These are phyloP conservation scores for Netelia fuscicornis DNA, from an alignment of 2,888 invertebrate genomes.

Conservation along the genomic window DNA sequence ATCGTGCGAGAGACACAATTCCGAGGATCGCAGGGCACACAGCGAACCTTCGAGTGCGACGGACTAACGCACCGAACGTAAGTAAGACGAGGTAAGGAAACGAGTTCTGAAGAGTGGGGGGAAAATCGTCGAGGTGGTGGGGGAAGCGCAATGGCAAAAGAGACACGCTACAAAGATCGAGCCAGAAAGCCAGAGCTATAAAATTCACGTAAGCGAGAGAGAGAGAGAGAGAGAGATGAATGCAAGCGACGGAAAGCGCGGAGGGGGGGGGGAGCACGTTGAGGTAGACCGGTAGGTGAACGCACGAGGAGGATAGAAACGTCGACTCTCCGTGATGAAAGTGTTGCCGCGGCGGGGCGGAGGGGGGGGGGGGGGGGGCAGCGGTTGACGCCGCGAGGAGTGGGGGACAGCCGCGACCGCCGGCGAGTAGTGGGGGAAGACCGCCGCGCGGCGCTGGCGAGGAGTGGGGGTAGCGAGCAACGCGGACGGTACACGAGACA, in stretches of 20 bases:
- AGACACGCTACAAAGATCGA: not conserved
- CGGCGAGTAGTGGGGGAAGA: no score
- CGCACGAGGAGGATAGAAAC: slow-evolving; percentile 56
- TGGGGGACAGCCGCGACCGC: no score
- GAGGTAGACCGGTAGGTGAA: slow-evolving; percentile 49
- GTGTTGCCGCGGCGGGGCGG: no score
- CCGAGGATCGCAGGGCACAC: slow-evolving; percentile 16
- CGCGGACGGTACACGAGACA: slow-evolving; percentile 33
- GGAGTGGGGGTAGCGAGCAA: slow-evolving; percentile 29
- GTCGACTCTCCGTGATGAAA: slow-evolving; percentile 50
- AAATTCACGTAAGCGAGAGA: not conserved
- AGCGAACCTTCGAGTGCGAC: not conserved
- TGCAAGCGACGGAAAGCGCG: not conserved
- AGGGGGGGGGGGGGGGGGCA: not conserved
- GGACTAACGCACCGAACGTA: not conserved
- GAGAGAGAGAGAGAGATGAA: not conserved
- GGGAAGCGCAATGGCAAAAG: not conserved
- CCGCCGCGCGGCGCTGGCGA: slow-evolving; percentile 4
- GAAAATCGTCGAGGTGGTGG: not conserved
- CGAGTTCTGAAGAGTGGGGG: not conserved
- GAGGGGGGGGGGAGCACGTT: slow-evolving; percentile 2
- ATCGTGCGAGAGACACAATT: slow-evolving; percentile 2
- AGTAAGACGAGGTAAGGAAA: not conserved
- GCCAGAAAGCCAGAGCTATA: not conserved
- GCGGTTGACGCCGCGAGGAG: no score